phyloP scores from a whole-genome alignment of 2,888 invertebrate genomes.

The Clepsis dumicolana region DNA sequence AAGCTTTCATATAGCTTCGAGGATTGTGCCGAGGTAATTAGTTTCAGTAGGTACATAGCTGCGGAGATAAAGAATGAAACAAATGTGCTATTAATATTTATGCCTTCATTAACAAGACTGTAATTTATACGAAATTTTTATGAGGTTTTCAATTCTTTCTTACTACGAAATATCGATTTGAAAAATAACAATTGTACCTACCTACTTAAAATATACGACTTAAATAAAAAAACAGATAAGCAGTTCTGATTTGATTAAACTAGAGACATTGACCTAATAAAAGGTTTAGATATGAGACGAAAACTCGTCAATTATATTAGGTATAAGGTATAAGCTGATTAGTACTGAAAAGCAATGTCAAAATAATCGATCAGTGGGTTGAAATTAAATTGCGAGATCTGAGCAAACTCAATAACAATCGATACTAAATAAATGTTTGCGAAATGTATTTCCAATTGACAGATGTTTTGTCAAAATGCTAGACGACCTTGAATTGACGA shows the following conservation, averaged over 20 bases:
- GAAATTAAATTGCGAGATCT: conserved; percentile 13
- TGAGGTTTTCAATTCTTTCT: background rate
- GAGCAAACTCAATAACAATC: conserved; percentile 6
- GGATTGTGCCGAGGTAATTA: conserved; percentile 1
- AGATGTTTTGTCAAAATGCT: conserved; percentile 11
- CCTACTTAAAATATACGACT: background rate
- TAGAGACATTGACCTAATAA: too few species aligned
- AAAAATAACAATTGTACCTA: background rate
- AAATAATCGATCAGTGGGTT: conserved; percentile 5
- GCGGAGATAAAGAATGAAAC: background rate
- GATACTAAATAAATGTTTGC: conserved; percentile 10
- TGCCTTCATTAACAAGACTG: background rate
- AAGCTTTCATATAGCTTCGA: background rate
- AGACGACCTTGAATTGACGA: conserved; percentile 6
- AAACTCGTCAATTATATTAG: too few species aligned
- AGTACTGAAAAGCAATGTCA: background rate
- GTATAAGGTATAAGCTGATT: too few species aligned
- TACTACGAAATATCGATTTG: background rate
- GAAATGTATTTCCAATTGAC: conserved; percentile 15
- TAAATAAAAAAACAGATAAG: too few species aligned
- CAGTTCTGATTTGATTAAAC: too few species aligned
- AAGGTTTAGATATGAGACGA: too few species aligned
- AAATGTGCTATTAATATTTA: background rate
- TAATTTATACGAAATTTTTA: background rate
- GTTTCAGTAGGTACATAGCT: background rate